These are phyloP conservation scores for Ypsolopha scabrella DNA, from an alignment of 2,888 invertebrate species.

Conservation along the genomic window DNA sequence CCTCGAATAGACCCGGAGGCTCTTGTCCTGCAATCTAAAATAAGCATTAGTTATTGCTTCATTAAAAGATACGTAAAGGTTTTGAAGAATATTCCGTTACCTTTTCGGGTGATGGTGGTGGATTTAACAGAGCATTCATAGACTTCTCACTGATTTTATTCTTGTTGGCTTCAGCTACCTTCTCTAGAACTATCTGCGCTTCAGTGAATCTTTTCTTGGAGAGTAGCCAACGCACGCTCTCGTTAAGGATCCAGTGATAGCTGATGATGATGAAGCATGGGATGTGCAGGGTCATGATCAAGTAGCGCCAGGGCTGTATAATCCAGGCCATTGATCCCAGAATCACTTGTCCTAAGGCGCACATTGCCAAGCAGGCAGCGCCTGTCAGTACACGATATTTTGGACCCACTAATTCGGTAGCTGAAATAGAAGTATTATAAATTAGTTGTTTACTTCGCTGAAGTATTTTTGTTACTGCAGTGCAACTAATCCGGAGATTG, in stretches of 20 bases:
- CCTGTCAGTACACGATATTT: slow-evolving; percentile 78
- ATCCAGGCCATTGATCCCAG: slow-evolving; percentile 77
- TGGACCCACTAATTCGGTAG: slow-evolving; percentile 82
- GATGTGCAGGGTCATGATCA: slow-evolving; percentile 74
- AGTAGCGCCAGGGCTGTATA: slow-evolving; percentile 75
- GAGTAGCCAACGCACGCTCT: slow-evolving; percentile 83
- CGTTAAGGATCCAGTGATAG: slow-evolving; percentile 74
- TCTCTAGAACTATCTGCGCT: slow-evolving; percentile 70
- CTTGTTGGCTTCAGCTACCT: slow-evolving; percentile 73
- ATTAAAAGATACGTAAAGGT: not conserved
- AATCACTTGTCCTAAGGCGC: slow-evolving; percentile 77
- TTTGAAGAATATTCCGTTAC: not conserved
- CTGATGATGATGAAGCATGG: slow-evolving; percentile 75
- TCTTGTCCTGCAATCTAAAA: not conserved
- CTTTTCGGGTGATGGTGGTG: slow-evolving; percentile 24
- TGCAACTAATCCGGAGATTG: too few relatives aligned
- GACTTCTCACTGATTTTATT: slow-evolving; percentile 66
- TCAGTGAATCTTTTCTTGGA: slow-evolving; percentile 73
- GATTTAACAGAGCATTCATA: slow-evolving; percentile 44
- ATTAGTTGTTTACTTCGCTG: too few relatives aligned
- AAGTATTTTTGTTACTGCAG: too few relatives aligned
- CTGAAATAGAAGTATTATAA: slow-evolving; percentile 41
- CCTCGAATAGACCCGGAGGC: slow-evolving; percentile 10
- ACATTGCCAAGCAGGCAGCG: slow-evolving; percentile 76
- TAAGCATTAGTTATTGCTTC: not conserved